Percentiles rank a stretch among this genome's conserved stretches.
phyloP scores from a whole-genome alignment of 2,888 invertebrate species.

The Mycalesis mineus region DNA sequence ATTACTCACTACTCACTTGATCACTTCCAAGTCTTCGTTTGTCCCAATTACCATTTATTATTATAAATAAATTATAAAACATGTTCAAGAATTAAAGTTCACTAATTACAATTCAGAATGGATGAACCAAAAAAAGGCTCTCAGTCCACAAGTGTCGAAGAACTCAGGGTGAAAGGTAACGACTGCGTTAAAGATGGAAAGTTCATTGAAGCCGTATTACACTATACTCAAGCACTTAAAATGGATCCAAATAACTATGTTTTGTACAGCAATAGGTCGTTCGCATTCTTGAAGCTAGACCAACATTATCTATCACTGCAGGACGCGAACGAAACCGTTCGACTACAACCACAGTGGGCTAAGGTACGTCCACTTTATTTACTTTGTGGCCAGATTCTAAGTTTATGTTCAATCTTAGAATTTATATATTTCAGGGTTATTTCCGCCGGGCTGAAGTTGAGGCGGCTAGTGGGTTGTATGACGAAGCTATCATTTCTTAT shows the following conservation, averaged over 20 bases:
- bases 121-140: slow-evolving; percentile 55
- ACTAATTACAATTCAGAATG: slow-evolving; percentile 35
- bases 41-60: neutral
- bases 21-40: too few relatives aligned
- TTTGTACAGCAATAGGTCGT: slow-evolving; percentile 88
- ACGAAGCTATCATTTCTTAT: slow-evolving; percentile 83
- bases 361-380: slow-evolving; percentile 74
- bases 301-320: slow-evolving; percentile 86
- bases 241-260: slow-evolving; percentile 83
- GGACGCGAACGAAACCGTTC: slow-evolving; percentile 87
- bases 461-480: slow-evolving; percentile 81
- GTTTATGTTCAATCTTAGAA: neutral
- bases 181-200: slow-evolving; percentile 84
- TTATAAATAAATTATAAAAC: slow-evolving; percentile 2
- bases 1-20: too few relatives aligned
- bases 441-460: slow-evolving; percentile 86
- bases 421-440: slow-evolving; percentile 76
- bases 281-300: slow-evolving; percentile 86
- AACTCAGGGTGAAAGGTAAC: slow-evolving; percentile 85
- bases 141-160: slow-evolving; percentile 64
- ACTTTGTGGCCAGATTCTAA: neutral
- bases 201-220: slow-evolving; percentile 85
- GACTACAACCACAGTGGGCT: slow-evolving; percentile 86
- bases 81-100: neutral
- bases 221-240: slow-evolving; percentile 89